Percentiles rank a stretch among this genome's conserved stretches.
phyloP scores from a whole-genome alignment of 2,113 vertebrate species.

The Oreotrochilus melanogaster region DNA sequence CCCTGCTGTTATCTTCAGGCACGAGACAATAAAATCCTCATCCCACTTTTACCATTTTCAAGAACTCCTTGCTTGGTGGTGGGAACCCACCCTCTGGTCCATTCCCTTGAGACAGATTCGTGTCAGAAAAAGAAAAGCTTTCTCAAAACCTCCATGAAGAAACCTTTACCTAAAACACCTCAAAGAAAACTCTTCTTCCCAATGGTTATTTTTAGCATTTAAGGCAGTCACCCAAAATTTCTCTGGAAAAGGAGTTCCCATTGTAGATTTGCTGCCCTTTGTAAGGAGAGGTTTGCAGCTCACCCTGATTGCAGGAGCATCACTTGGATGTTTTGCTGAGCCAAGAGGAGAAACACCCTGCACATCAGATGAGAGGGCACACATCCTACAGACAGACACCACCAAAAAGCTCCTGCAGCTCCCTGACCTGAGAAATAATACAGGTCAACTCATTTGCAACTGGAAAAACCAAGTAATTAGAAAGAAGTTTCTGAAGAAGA shows the following conservation, averaged over 20 bases:
- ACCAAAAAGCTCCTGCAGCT: background rate
- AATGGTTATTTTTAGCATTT: background rate
- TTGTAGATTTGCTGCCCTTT: background rate
- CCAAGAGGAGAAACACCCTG: background rate
- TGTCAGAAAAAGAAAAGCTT: background rate
- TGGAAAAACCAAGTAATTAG: background rate
- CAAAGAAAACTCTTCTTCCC: background rate
- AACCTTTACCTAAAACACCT: background rate
- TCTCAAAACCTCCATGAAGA: background rate
- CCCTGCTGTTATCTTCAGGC: background rate
- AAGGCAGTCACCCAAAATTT: background rate
- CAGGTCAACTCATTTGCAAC: fast-evolving
- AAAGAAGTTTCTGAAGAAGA: too few relatives aligned
- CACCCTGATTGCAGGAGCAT: background rate
- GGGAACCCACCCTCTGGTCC: background rate
- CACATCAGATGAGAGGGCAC: fast-evolving
- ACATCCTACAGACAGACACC: background rate
- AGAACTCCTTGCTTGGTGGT: background rate
- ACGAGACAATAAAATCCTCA: background rate
- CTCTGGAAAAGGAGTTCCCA: background rate
- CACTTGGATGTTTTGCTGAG: background rate
- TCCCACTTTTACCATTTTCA: background rate
- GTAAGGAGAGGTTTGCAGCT: background rate
- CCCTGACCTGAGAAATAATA: background rate
- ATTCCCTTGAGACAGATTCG: background rate